Evolutionary conservation across 2,888 invertebrate genomes (phyloP), one percentile per base, ranked within the genome.

Genomic region (Heterodera filipjevi): DNA sequence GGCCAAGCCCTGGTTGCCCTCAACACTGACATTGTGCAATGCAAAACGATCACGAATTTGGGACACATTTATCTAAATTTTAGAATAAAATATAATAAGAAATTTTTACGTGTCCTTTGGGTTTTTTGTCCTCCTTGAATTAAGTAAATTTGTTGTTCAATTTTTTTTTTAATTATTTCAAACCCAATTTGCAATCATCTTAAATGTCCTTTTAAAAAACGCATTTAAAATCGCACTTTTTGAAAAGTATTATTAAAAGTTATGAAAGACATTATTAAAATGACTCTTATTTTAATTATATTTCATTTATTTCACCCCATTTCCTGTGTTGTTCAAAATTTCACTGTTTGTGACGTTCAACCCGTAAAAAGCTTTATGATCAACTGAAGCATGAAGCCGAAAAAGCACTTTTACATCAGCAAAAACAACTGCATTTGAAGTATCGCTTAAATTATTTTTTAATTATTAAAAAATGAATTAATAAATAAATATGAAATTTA

Each of bases 301-400:
- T n/a, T n/a, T n/a, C n/a, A n/a, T n/a, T n/a, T n/a, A n/a, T n/a
- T 59, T 33, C 39, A 73, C 92, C n/a, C 99, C 99, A 89, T 96
- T 93, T 0, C 97, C 97, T 84, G 93, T 93, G 90, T 99, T 99
- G 89, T 94, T 93, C 2, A 93, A 93, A 80, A 98, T 93, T 53
- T 93, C 92, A 1, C 95, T 94, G 86, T 94, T 93, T 0, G 94
- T 93, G 30, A 99, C 92, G 86, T 94, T 94, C 77, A 97, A 91
- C 90, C 97, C 96, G 89, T 93, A 95, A 76, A 85, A 86, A 6
- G 87, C 87, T 81, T 71, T 68, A 84, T 86, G 83, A 12, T 83
- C 71, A 12, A 89, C 88, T 10, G 86, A 84, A 2, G 89, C 89
- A 77, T 89, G 87, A 32, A 89, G 82, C 64, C 86, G 78, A 81